These are phyloP conservation scores for Ictalurus punctatus DNA, from an alignment of 2,113 vertebrate genomes.

Conservation along the genomic window DNA sequence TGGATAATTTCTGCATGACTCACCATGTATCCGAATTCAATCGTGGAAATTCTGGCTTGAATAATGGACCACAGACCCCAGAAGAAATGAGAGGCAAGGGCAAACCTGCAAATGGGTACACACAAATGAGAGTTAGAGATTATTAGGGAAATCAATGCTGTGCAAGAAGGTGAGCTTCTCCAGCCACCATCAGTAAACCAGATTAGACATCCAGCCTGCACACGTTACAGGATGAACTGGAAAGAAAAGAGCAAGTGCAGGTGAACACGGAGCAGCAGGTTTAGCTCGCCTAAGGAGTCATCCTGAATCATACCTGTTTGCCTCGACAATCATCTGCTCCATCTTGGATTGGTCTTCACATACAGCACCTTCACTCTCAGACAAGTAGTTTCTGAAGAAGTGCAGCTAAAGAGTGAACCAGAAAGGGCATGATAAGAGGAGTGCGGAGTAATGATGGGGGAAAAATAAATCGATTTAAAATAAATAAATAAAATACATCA, in stretches of 20 bases:
- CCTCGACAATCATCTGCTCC: conserved; percentile 81
- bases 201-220: background rate
- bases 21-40: conserved; percentile 94
- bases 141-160: background rate
- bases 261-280: background rate
- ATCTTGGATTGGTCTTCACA: conserved; percentile 67
- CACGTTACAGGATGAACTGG: background rate
- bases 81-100: conserved; percentile 90
- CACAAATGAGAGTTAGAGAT: background rate
- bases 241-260: background rate
- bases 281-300: background rate
- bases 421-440: background rate
- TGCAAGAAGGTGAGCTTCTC: background rate
- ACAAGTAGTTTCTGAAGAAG: conserved; percentile 85
- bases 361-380: conserved; percentile 61
- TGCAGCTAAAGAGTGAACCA: conserved; percentile 72
- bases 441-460: background rate
- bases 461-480: background rate
- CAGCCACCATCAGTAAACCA: background rate
- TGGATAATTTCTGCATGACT: conserved; percentile 42
- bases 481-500: background rate
- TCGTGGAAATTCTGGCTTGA: conserved; percentile 91
- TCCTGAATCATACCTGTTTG: conserved; percentile 74
- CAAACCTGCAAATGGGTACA: conserved; percentile 72
- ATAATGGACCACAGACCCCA: conserved; percentile 96